Evolutionary conservation across 2,113 vertebrate genomes (phyloP).

Genomic region (Sorex fumeus): DNA sequence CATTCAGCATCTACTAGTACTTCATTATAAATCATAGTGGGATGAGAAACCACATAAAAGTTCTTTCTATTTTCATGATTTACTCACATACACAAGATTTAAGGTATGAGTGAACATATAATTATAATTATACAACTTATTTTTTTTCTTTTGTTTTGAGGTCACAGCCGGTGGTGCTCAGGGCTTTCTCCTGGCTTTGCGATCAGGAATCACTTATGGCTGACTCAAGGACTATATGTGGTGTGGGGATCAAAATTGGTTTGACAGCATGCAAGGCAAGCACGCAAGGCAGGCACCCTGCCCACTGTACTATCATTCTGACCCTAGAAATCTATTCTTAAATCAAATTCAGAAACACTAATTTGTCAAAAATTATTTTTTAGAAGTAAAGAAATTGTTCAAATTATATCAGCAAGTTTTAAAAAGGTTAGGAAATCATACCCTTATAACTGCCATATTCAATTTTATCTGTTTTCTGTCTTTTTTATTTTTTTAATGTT

Average conservation of each 20-base stretch:
- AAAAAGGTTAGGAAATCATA: not conserved
- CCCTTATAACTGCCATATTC: slow-evolving; percentile 20
- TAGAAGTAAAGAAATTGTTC: slow-evolving; percentile 22
- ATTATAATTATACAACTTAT: slow-evolving; percentile 47
- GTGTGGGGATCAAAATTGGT: too few species aligned
- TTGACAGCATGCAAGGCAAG: too few species aligned
- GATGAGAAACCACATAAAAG: slow-evolving; percentile 28
- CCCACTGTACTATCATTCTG: too few species aligned
- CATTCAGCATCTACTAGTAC: slow-evolving; percentile 14
- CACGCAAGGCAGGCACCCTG: too few species aligned
- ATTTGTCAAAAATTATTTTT: not conserved
- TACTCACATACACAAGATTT: slow-evolving; percentile 20
- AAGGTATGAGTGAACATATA: slow-evolving; percentile 35
- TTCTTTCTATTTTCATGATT: slow-evolving; percentile 25
- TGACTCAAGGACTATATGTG: too few species aligned
- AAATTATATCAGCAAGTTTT: slow-evolving; percentile 15
- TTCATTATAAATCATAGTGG: not conserved
- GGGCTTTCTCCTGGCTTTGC: too few species aligned
- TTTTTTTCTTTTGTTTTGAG: not conserved
- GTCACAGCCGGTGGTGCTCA: too few species aligned
- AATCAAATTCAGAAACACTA: slow-evolving; percentile 61
- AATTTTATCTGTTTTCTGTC: slow-evolving; percentile 8
- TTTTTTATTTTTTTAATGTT: slow-evolving; percentile 28
- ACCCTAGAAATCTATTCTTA: slow-evolving; percentile 57
- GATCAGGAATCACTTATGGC: too few species aligned